Evolutionary conservation across 2,888 invertebrate species (phyloP).

Genomic region (Abrostola tripartita): DNA sequence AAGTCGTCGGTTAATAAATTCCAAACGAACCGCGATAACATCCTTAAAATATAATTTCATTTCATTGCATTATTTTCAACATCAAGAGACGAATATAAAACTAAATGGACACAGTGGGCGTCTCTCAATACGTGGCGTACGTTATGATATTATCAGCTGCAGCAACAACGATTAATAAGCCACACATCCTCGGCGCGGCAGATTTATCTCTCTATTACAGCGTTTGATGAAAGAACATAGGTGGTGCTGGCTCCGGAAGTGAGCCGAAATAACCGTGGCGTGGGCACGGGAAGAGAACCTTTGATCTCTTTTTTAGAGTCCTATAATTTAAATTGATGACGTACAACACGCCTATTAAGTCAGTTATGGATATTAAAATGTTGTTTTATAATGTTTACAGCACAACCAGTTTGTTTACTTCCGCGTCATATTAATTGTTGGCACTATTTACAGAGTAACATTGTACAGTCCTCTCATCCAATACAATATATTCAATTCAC

Average conservation of each 20-base stretch:
- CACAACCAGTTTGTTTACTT: neutral
- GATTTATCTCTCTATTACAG: conserved; percentile 35
- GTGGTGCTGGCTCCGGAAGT: conserved; percentile 46
- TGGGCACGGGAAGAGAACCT: conserved; percentile 17
- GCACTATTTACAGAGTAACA: no score
- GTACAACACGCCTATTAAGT: conserved; percentile 11
- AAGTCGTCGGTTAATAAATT: no score
- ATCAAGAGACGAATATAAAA: neutral
- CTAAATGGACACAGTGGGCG: conserved; percentile 23
- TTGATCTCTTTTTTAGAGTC: conserved; percentile 28
- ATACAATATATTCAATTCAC: no score
- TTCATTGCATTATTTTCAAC: no score
- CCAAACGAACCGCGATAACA: no score
- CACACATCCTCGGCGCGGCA: conserved; percentile 39
- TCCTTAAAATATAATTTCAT: no score
- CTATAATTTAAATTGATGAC: conserved; percentile 16
- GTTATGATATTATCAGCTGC: conserved; percentile 18
- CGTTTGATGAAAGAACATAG: conserved; percentile 29
- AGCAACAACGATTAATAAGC: conserved; percentile 19
- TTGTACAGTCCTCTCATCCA: no score
- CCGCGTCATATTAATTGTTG: neutral
- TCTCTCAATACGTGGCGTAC: conserved; percentile 6
- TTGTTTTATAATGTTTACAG: conserved; percentile 3
- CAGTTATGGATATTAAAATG: conserved; percentile 12
- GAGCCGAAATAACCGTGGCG: conserved; percentile 48